These are phyloP conservation scores for Macroglossus sobrinus DNA, from an alignment of 2,113 vertebrate genomes.

Conservation along the genomic window DNA sequence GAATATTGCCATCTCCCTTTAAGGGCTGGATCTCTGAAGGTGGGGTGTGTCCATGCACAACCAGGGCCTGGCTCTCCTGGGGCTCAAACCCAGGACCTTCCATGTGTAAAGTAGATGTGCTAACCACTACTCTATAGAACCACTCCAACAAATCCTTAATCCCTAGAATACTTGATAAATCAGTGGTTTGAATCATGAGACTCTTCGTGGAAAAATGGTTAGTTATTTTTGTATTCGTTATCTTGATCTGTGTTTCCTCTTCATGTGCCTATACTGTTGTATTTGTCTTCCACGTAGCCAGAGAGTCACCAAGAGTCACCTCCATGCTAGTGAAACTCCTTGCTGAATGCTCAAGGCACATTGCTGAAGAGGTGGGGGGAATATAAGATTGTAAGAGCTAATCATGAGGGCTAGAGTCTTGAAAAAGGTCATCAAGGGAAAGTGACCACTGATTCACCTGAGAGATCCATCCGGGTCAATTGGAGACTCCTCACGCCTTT, in stretches of 20 bases:
- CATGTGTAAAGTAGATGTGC: no score
- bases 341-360: neutral
- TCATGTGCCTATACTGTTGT: neutral
- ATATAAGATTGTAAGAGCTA: no score
- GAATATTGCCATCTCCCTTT: no score
- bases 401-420: neutral
- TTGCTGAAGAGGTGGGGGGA: neutral
- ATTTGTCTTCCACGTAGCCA: neutral
- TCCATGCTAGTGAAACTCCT: neutral
- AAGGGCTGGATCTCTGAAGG: no score
- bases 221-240: neutral
- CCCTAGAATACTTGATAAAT: neutral
- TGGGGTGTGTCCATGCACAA: no score
- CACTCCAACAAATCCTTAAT: neutral
- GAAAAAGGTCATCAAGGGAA: neutral
- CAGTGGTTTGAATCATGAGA: neutral
- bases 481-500: fast-evolving
- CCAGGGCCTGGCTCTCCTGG: no score
- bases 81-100: no score
- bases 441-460: fast-evolving
- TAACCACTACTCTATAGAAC: no score
- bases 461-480: fast-evolving
- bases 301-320: neutral
- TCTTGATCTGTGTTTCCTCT: neutral
- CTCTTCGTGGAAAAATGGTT: neutral